A percentile compares a stretch with the other conserved stretches of the same genome.
Evolutionary conservation across 92 coral and sea anemone genomes (phyloP).

Genomic region (Pocillopora meandrina): DNA sequence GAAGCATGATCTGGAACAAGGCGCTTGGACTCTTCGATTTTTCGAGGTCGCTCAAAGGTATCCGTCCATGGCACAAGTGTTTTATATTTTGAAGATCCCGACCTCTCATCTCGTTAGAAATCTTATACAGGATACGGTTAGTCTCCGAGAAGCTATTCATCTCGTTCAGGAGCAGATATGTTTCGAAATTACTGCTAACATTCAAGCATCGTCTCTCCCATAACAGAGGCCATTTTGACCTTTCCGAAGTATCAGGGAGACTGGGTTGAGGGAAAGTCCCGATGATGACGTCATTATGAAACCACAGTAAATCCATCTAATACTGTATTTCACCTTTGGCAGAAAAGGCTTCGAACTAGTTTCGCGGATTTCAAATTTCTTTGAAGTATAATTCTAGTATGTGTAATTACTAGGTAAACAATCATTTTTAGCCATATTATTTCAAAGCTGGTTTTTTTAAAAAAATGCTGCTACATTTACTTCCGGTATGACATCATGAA

Average conservation of each 20-base stretch:
- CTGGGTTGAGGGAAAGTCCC: conserved; percentile 6
- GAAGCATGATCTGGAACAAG: conserved; percentile 56
- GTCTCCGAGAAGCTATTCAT: conserved; percentile 6
- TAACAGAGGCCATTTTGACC: conserved; percentile 11
- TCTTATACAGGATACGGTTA: neutral
- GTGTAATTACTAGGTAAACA: no score
- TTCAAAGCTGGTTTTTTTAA: no score
- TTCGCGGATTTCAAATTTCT: neutral
- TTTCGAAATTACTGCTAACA: neutral
- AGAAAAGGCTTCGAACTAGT: neutral
- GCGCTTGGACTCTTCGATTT: conserved; percentile 36
- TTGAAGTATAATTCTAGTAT: no score
- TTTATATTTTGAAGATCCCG: conserved; percentile 72
- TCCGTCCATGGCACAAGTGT: conserved; percentile 63
- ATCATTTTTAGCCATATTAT: no score
- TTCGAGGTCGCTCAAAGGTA: conserved; percentile 66
- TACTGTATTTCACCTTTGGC: no score
- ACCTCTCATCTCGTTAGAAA: conserved; percentile 64
- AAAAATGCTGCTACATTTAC: neutral
- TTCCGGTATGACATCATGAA: conserved; percentile 14
- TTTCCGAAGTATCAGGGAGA: conserved; percentile 20
- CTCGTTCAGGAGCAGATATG: neutral
- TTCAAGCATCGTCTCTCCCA: neutral
- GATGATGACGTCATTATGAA: neutral
- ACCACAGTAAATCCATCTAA: neutral